Evolutionary conservation across 2,797 vertebrate species (phyloP).

Genomic region (Pterois miles): DNA sequence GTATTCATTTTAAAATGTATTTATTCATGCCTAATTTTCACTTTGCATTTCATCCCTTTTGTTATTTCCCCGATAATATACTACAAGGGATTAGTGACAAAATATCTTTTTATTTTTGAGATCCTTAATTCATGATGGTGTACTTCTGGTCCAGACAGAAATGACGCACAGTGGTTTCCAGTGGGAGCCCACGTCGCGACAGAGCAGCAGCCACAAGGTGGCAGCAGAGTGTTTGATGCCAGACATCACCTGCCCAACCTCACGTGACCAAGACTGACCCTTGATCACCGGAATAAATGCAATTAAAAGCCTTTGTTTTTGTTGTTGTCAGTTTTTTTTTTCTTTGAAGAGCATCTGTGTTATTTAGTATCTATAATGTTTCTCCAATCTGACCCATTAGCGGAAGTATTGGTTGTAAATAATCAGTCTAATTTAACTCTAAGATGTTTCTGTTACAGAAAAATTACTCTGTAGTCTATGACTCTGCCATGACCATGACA

Average conservation of each 20-base stretch:
- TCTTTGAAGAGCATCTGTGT: neutral
- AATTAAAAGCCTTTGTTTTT: neutral
- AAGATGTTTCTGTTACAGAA: neutral
- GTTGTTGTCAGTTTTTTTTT: neutral
- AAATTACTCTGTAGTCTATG: neutral
- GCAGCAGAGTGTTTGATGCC: constrained; percentile 45
- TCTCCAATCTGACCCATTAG: neutral
- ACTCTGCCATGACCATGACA: constrained; percentile 18
- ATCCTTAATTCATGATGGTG: neutral
- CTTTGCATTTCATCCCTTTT: too few relatives aligned
- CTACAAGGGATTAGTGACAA: neutral
- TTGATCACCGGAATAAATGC: neutral
- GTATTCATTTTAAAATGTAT: too few relatives aligned
- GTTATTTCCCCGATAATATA: neutral
- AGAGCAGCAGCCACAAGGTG: constrained; percentile 40
- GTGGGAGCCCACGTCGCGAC: neutral
- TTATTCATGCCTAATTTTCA: too few relatives aligned
- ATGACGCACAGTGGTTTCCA: neutral
- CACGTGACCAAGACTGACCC: neutral
- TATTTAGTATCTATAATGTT: neutral
- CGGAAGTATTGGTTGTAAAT: neutral
- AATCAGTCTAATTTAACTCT: too few relatives aligned
- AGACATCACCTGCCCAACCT: too few relatives aligned
- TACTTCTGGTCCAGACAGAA: neutral
- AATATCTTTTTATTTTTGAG: neutral